Conservation (phyloP, 2,113 vertebrate species). For the Chinchilla lanigera region DNA sequence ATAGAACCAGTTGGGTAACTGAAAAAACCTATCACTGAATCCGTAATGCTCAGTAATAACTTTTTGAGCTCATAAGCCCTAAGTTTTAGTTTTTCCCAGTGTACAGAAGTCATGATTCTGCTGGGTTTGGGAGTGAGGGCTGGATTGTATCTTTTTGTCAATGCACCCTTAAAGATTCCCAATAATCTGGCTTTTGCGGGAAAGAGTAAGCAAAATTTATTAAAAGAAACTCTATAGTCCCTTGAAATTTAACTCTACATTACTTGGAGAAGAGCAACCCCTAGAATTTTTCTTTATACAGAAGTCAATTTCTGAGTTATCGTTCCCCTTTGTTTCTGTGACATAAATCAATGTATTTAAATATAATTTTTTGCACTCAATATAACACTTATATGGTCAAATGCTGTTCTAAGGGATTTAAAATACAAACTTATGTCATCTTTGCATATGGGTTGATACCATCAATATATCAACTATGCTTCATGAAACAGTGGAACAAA, state of each 20-base stretch:
- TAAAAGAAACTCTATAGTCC: neutral
- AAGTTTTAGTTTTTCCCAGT: neutral
- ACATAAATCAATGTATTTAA: neutral
- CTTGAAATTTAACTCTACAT: neutral
- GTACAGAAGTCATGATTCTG: neutral
- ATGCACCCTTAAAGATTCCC: neutral
- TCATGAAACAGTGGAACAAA: neutral
- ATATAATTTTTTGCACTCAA: neutral
- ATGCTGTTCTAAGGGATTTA: neutral
- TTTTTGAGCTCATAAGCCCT: neutral
- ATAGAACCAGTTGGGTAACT: neutral
- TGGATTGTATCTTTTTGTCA: neutral
- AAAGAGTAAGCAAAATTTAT: neutral
- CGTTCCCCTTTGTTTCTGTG: neutral
- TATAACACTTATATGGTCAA: neutral
- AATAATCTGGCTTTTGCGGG: neutral
- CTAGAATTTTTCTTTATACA: neutral
- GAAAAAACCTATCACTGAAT: neutral
- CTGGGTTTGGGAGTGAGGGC: rapidly evolving
- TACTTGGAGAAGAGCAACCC: neutral
- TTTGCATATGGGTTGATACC: neutral
- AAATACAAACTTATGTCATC: neutral
- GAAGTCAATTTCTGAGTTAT: neutral
- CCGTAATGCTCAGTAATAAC: neutral
- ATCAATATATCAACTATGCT: neutral